Conservation (phyloP, 2,113 vertebrate genomes). For the Panthera leo region DNA sequence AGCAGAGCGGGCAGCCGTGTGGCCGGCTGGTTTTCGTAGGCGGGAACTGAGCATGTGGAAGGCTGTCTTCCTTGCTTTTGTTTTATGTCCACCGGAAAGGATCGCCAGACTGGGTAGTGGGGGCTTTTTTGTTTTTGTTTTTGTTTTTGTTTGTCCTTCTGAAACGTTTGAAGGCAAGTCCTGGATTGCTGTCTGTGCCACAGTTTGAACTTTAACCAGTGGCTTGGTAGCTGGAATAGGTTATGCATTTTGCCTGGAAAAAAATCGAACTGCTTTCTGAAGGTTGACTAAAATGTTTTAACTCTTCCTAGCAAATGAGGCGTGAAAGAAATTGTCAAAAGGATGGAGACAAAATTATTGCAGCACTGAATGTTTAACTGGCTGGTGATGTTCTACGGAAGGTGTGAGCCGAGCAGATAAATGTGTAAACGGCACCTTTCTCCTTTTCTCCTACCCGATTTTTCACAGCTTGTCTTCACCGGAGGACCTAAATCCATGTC, state of each 20-base stretch:
- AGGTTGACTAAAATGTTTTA: slow-evolving; percentile 81
- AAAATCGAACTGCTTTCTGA: slow-evolving; percentile 70
- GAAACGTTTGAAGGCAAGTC: neutral
- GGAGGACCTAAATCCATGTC: slow-evolving; percentile 70
- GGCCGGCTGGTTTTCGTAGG: neutral
- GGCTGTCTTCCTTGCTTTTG: neutral
- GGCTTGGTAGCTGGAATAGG: slow-evolving; percentile 43
- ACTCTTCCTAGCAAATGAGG: slow-evolving; percentile 82
- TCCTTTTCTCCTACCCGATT: slow-evolving; percentile 71
- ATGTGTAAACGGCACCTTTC: slow-evolving; percentile 76
- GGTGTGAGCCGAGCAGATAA: slow-evolving; percentile 80
- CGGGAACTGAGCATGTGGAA: neutral
- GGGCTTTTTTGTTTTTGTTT: neutral
- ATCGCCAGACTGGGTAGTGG: neutral
- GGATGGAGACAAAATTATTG: slow-evolving; percentile 78
- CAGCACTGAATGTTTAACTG: slow-evolving; percentile 72
- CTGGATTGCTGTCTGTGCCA: neutral
- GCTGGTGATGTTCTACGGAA: slow-evolving; percentile 66
- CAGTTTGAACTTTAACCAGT: slow-evolving; percentile 62
- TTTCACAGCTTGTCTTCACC: slow-evolving; percentile 75
- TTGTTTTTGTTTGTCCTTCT: neutral
- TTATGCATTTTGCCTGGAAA: slow-evolving; percentile 64
- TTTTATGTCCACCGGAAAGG: neutral
- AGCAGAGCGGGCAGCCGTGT: neutral
- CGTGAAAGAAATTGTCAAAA: slow-evolving; percentile 84